phyloP scores from a whole-genome alignment of 2,797 vertebrate genomes.

The Leptatherina wallacei region DNA sequence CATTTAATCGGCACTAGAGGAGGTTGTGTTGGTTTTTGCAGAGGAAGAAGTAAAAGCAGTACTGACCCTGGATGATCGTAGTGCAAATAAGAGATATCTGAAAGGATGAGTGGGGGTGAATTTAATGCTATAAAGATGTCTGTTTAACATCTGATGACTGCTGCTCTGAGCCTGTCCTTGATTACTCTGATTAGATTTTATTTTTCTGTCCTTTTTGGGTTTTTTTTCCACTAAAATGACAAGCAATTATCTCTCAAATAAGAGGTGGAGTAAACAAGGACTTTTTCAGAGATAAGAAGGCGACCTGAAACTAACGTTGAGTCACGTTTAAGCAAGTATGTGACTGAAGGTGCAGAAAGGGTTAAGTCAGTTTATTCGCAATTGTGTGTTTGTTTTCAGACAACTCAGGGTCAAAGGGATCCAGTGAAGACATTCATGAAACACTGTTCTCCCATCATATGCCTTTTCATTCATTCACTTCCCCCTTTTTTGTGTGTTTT shows the following conservation, averaged over 20 bases:
- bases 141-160: constrained; percentile 11
- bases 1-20: constrained; percentile 7
- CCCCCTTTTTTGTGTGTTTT: not conserved
- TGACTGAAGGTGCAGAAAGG: not conserved
- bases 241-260: not conserved
- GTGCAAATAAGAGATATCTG: constrained; percentile 11
- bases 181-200: constrained; percentile 1
- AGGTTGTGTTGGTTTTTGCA: constrained; percentile 29
- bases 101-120: not conserved
- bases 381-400: constrained; percentile 35
- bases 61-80: constrained; percentile 24
- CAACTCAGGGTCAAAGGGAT: constrained; percentile 65
- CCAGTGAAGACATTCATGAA: constrained; percentile 28
- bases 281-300: no score
- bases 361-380: constrained; percentile 15
- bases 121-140: constrained; percentile 25
- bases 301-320: not conserved
- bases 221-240: no score
- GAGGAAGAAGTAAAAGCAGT: constrained; percentile 12
- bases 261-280: not conserved
- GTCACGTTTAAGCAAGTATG: no score
- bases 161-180: constrained; percentile 7
- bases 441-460: constrained; percentile 16
- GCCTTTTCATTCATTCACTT: constrained; percentile 14
- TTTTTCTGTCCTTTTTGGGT: no score